Base-by-base conservation (phyloP, 2,888 invertebrate species). In the Melipona beecheii region DNA sequence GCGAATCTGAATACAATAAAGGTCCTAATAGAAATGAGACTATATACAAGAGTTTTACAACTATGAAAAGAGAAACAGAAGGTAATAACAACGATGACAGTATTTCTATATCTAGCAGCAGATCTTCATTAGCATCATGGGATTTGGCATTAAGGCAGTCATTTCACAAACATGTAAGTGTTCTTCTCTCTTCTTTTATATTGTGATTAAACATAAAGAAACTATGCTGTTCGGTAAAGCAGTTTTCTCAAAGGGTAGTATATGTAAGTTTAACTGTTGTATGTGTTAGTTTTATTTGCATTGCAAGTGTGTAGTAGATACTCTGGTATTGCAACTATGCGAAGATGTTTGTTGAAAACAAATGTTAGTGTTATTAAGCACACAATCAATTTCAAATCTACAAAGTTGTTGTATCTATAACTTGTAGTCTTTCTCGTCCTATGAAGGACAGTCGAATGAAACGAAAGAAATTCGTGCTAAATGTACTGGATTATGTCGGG, bases 401-500 rank as follows among this genome's bases (percentile, higher is more conserved):
- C 73, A 84, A 85, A 84, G 71, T 60, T 80, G 76, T 85, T 80
- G 76, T 85, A 79, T 83, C 76, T 92, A 80, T 92, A 90, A 92
- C 92, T 94, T 94, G 92, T 94, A 94, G 94, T 94, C 94, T 85
- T 91, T 91, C 84, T 93, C 93, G 92, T 94, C 94, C 91, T 94
- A 90, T 86, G 94, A 94, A 90, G 94, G 94, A 90, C 94, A 93
- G 82, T 93, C 92, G 84, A 94, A 93, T 86, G 94, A 94, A 92
- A 94, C 93, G 89, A 94, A 92, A 93, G 94, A 94, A 79, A 91
- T 91, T 90, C 94, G 93, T 84, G 89, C 92, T 91, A 94, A 94
- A 91, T 94, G 94, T 88, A 93, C 94, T 86, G 94, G 94, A 82
- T 93, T 98, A 52, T 98, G 98, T 93, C 96, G 98, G 87, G 98